These are phyloP conservation scores for Labrus mixtus DNA, from an alignment of 2,113 vertebrate genomes.

Conservation along the genomic window DNA sequence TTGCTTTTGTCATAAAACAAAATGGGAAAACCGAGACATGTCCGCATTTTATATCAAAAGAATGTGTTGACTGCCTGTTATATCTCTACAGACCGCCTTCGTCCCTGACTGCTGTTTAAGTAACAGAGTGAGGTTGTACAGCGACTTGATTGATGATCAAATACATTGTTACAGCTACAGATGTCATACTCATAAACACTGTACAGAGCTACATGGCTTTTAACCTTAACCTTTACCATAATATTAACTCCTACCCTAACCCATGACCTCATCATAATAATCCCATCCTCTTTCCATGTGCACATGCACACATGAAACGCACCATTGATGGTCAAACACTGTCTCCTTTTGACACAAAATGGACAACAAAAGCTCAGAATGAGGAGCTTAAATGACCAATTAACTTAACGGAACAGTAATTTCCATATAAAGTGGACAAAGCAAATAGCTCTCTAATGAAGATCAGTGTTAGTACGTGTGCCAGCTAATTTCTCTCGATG, in stretches of 20 bases:
- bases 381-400: constrained; percentile 28
- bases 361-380: not conserved
- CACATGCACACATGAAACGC: not conserved
- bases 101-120: not conserved
- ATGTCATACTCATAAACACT: not conserved
- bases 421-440: constrained; percentile 70
- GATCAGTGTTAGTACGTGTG: constrained; percentile 53
- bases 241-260: not conserved
- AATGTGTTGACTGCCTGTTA: constrained; percentile 10
- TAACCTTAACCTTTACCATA: not conserved
- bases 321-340: not conserved
- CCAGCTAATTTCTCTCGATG: constrained; percentile 57
- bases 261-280: constrained; percentile 20
- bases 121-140: not conserved
- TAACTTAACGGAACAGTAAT: constrained; percentile 45
- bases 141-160: not conserved
- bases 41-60: not conserved
- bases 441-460: constrained; percentile 57
- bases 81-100: not conserved
- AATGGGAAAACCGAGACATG: constrained; percentile 1
- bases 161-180: not conserved
- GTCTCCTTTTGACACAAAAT: constrained; percentile 19
- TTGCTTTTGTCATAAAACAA: constrained; percentile 42
- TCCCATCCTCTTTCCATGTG: not conserved
- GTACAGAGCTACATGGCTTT: not conserved